Evolutionary conservation across 2,113 vertebrate genomes (phyloP).

Genomic region (Cochlearius cochlearius): DNA sequence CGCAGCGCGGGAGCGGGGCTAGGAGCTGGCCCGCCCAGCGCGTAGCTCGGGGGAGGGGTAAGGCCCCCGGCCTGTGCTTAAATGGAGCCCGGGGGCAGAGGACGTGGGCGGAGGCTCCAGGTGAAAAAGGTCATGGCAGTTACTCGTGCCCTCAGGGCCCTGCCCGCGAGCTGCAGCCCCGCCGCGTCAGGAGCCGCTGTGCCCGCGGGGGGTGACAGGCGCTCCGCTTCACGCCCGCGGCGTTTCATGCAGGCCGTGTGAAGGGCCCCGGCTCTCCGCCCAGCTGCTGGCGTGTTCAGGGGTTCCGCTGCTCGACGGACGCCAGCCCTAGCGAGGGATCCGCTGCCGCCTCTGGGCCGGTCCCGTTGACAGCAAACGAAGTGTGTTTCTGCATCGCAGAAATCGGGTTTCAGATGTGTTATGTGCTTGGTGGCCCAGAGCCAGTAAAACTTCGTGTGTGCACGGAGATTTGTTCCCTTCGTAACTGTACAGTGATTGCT

Average conservation of each 20-base stretch:
- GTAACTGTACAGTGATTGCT: rapidly evolving
- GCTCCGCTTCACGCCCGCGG: rapidly evolving
- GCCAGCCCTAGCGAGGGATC: neutral
- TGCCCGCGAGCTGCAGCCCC: rapidly evolving
- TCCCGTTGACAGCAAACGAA: rapidly evolving
- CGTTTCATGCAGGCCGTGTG: rapidly evolving
- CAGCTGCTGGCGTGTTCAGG: too few relatives aligned
- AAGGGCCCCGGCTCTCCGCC: rapidly evolving
- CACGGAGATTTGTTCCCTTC: rapidly evolving
- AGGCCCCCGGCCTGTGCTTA: rapidly evolving
- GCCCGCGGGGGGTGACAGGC: rapidly evolving
- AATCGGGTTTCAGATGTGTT: rapidly evolving
- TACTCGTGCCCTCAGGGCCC: rapidly evolving
- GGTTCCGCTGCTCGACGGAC: neutral
- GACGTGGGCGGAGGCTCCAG: rapidly evolving
- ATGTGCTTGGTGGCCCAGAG: rapidly evolving
- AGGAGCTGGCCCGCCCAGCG: rapidly evolving
- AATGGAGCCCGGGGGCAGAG: too few relatives aligned
- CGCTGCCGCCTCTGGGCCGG: neutral
- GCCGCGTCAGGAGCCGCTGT: rapidly evolving
- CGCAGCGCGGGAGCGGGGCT: rapidly evolving
- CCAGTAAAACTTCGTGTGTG: neutral
- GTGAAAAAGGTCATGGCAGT: rapidly evolving
- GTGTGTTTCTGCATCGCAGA: neutral
- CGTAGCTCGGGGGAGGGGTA: rapidly evolving